Percentiles rank a stretch among this genome's conserved stretches.
Evolutionary conservation across 2,113 vertebrate species (phyloP).

Genomic region (Elachura formosa): DNA sequence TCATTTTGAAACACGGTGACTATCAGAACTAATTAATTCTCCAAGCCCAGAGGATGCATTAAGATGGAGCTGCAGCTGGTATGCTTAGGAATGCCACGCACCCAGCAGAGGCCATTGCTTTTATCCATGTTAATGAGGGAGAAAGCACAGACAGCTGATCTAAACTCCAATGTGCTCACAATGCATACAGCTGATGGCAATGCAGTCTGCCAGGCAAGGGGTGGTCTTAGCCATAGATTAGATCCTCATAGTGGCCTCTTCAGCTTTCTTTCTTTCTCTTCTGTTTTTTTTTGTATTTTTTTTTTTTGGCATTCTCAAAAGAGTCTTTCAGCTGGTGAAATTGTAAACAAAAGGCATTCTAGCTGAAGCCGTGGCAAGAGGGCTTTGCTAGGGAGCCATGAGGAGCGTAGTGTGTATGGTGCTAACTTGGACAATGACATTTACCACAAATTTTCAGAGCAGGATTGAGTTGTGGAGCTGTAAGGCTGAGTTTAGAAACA

Average conservation of each 20-base stretch:
- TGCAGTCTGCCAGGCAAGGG: conserved; percentile 52
- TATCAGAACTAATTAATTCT: conserved; percentile 67
- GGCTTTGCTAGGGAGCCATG: not conserved
- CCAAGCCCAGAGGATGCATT: conserved; percentile 12
- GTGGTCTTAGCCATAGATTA: conserved; percentile 67
- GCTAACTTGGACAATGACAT: not conserved
- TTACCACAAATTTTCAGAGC: not conserved
- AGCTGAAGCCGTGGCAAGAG: not conserved
- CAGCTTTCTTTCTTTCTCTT: conserved; percentile 16
- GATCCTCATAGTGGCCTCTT: conserved; percentile 68
- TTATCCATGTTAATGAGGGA: conserved; percentile 61
- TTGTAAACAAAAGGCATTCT: conserved; percentile 69
- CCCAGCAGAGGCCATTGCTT: conserved; percentile 1
- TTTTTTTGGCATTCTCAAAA: conserved; percentile 58
- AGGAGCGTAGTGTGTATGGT: not conserved
- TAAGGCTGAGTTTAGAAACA: not conserved
- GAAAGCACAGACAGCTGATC: conserved; percentile 52
- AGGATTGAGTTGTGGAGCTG: not conserved
- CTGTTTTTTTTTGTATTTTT: not conserved
- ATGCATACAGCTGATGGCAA: conserved; percentile 65
- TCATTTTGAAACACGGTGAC: conserved; percentile 42
- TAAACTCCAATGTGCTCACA: not conserved
- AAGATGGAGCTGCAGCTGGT: conserved; percentile 65
- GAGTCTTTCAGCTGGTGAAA: conserved; percentile 68
- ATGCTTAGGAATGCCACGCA: conserved; percentile 56